Evolutionary conservation across 1,140 invertebrate species (phyloP), one percentile per base, ranked within the genome.

Genomic region (Caenorhabditis brenneri): DNA sequence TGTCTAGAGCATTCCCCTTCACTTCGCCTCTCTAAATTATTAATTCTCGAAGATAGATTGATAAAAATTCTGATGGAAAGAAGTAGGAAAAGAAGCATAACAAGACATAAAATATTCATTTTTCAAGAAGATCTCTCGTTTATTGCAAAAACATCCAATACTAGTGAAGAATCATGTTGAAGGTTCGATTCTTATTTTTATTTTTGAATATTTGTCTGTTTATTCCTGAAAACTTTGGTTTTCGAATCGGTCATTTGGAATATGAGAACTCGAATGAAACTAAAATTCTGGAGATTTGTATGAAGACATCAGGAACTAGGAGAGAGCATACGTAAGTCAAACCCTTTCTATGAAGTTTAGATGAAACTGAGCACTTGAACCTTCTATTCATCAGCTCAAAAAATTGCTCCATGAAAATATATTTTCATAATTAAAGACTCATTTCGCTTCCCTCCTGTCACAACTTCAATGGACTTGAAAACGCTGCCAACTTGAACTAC

Each of bases 371-470:
- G n/a, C 49, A 15, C 15, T 51, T 22, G 49, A 51, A 51, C 2
- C n/a, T 51, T 51, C 15, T n/a, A n/a, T 51, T 3, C n/a, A n/a
- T n/a, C n/a, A n/a, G n/a, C n/a, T n/a, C n/a, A n/a, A n/a, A n/a
- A n/a, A n/a, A 51, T 51, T 51, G 15, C n/a, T 51, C n/a, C 19
- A 19, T 19, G n/a, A 19, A 22, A 51, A 51, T 2, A 53, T 0
- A 3, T 53, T 53, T 53, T 1, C 49, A n/a, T 19, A 9, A 33
- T 42, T 81, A 19, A n/a, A 82, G 81, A 46, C 19, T 82, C n/a
- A 74, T 69, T 5, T 48, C 81, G n/a, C 81, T 82, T n/a, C 81
- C 81, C 3, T 58, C 81, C 29, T 82, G 81, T 33, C 81, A 82
- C 24, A 82, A 82, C 24, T 82, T 69, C 60, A 82, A 60, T 49